These are phyloP conservation scores for Drosophila bocki DNA, from an alignment of 1,140 invertebrate genomes.

Conservation along the genomic window DNA sequence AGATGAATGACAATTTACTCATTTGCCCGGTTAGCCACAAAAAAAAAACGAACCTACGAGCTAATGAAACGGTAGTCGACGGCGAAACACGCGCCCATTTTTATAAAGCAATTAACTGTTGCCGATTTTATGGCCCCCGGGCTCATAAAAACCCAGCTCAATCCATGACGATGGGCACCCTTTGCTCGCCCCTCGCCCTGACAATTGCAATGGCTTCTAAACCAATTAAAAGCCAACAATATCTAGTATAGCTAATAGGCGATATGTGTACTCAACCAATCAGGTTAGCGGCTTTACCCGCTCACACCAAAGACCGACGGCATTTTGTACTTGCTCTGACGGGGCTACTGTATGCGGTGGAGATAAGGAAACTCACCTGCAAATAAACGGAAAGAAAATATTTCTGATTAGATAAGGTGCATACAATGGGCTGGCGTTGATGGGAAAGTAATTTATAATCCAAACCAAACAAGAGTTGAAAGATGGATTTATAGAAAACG, in stretches of 20 bases:
- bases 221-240: conserved; percentile 77
- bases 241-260: conserved; percentile 78
- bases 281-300: conserved; percentile 56
- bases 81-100: conserved; percentile 66
- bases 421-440: conserved; percentile 38
- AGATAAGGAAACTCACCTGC: conserved; percentile 76
- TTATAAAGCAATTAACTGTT: conserved; percentile 76
- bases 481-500: conserved; percentile 26
- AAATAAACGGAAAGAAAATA: conserved; percentile 51
- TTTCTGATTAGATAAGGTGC: conserved; percentile 66
- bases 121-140: conserved; percentile 73
- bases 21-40: conserved; percentile 40
- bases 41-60: conserved; percentile 7
- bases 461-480: conserved; percentile 4
- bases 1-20: conserved; percentile 54
- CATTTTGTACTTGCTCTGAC: conserved; percentile 53
- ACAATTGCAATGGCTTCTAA: conserved; percentile 69
- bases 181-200: conserved; percentile 8
- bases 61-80: conserved; percentile 54
- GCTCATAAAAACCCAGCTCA: conserved; percentile 67
- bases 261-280: conserved; percentile 79
- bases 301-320: conserved; percentile 36
- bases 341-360: conserved; percentile 26
- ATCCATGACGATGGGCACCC: conserved; percentile 27
- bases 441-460: conserved; percentile 27